Evolutionary conservation across 2,113 vertebrate genomes (phyloP).

Genomic region (Pseudorhombus dupliciocellatus): DNA sequence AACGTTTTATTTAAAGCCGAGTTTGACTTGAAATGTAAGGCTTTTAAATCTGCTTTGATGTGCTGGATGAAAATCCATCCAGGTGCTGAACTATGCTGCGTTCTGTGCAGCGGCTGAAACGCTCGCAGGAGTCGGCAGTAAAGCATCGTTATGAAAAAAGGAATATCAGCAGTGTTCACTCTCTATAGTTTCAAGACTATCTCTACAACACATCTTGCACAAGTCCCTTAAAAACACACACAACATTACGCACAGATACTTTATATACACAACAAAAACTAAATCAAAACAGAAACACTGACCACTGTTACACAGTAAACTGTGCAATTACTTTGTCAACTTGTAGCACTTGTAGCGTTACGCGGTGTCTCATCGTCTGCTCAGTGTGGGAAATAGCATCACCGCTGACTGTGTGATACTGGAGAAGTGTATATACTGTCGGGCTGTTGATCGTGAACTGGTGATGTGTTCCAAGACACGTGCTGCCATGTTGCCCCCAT

Average conservation of each 20-base stretch:
- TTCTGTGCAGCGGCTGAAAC: slow-evolving; percentile 53
- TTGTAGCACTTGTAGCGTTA: slow-evolving; percentile 43
- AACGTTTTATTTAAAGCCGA: too few relatives aligned
- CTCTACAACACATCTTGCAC: slow-evolving; percentile 80
- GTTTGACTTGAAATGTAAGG: too few relatives aligned
- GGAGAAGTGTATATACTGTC: slow-evolving; percentile 58
- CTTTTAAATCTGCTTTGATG: slow-evolving; percentile 36
- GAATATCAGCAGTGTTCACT: slow-evolving; percentile 75
- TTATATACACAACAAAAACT: slow-evolving; percentile 70
- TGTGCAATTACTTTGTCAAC: slow-evolving; percentile 73
- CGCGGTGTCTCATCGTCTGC: slow-evolving; percentile 52
- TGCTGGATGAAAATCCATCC: slow-evolving; percentile 50
- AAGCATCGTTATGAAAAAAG: slow-evolving; percentile 49
- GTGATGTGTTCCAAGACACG: slow-evolving; percentile 61
- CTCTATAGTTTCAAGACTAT: slow-evolving; percentile 74
- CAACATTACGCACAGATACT: slow-evolving; percentile 76
- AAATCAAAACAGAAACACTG: slow-evolving; percentile 59
- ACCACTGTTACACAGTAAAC: slow-evolving; percentile 65
- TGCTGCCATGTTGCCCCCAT: slow-evolving; percentile 48
- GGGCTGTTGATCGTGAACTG: slow-evolving; percentile 46
- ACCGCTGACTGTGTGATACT: slow-evolving; percentile 49
- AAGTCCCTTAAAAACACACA: slow-evolving; percentile 79
- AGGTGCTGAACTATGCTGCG: slow-evolving; percentile 47
- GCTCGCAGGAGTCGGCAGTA: slow-evolving; percentile 58
- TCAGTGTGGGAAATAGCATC: slow-evolving; percentile 58